These are phyloP conservation scores for Macrobrachium rosenbergii DNA, from an alignment of 1,140 invertebrate species.

Conservation along the genomic window DNA sequence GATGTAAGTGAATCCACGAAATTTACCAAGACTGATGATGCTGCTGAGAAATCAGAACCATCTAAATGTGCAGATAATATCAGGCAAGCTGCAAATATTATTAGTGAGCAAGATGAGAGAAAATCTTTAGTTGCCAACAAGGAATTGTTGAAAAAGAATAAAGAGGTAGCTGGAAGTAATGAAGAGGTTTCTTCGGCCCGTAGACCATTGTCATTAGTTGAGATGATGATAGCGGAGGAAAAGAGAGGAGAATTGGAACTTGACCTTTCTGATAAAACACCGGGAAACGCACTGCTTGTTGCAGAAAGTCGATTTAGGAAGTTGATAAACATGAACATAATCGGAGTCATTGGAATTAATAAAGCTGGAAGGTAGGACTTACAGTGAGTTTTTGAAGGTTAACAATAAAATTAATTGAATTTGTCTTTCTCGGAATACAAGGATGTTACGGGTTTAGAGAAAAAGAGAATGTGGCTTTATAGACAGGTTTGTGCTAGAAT, in stretches of 20 bases:
- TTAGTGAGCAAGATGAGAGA: no score
- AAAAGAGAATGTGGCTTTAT: no score
- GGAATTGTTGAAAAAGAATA: no score
- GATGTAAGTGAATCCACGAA: no score
- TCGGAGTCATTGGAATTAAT: conserved; percentile 61
- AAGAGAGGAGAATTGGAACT: conserved; percentile 64
- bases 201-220: conserved; percentile 53
- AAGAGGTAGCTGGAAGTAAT: neutral
- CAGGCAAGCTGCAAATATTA: neutral
- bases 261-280: conserved; percentile 39
- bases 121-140: no score
- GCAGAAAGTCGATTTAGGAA: conserved; percentile 53
- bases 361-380: conserved; percentile 63
- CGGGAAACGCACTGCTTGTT: conserved; percentile 59
- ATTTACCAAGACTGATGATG: no score
- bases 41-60: neutral
- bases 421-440: no score
- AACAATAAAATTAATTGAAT: no score
- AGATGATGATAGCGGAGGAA: conserved; percentile 64
- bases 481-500: no score
- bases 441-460: no score
- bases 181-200: neutral
- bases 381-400: no score
- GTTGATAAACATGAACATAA: conserved; percentile 61
- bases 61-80: neutral